Evolutionary conservation across 2,888 invertebrate species (phyloP).

Genomic region (Baccha elongata): DNA sequence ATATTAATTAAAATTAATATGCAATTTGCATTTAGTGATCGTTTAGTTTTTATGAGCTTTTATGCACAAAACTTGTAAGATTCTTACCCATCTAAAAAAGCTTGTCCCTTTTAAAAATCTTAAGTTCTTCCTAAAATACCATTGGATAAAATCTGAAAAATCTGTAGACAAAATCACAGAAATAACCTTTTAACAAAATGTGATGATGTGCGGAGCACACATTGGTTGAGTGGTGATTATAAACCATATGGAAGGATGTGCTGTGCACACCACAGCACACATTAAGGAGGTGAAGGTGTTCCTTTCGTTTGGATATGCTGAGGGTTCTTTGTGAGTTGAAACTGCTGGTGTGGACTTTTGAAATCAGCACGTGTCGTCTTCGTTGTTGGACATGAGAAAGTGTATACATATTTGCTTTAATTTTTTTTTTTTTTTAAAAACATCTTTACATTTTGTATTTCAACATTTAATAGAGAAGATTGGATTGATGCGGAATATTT

Average conservation of each 20-base stretch:
- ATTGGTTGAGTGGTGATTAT: slow-evolving; percentile 25
- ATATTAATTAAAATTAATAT: slow-evolving; percentile 36
- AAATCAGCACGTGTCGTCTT: slow-evolving; percentile 44
- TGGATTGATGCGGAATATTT: no score
- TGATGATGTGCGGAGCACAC: slow-evolving; percentile 8
- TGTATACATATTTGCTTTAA: background rate
- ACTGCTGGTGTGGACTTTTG: slow-evolving; percentile 20
- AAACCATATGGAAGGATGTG: slow-evolving; percentile 4
- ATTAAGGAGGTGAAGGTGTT: background rate
- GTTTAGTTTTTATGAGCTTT: background rate
- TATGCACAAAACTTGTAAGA: background rate
- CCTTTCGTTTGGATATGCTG: background rate
- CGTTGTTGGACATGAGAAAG: slow-evolving; percentile 35
- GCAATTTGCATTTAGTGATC: background rate
- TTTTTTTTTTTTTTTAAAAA: background rate
- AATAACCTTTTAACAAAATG: slow-evolving; percentile 3
- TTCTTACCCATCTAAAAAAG: background rate
- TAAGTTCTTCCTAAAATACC: background rate
- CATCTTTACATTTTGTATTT: no score
- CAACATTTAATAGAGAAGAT: background rate
- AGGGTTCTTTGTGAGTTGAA: background rate
- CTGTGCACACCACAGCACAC: background rate
- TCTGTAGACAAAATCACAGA: background rate
- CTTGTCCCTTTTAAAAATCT: slow-evolving; percentile 2
- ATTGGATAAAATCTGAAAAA: background rate